Conservation (phyloP, 2,888 invertebrate genomes). For the Carpatolechia fugitivella region DNA sequence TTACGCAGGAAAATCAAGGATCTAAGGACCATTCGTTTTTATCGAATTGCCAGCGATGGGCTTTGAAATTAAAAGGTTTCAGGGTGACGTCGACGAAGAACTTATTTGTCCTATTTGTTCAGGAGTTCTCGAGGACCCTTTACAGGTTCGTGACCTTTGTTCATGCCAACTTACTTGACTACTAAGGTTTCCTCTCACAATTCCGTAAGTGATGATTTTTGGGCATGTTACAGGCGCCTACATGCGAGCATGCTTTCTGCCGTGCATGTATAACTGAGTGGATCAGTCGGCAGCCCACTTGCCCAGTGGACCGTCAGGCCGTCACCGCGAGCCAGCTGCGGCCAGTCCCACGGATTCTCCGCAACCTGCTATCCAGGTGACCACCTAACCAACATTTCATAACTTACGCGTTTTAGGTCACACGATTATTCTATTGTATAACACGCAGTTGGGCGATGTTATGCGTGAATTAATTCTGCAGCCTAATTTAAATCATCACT, state of each 20-base stretch:
- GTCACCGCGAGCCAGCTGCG: conserved; percentile 93
- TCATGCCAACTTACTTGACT: background rate
- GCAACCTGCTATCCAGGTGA: conserved; percentile 92
- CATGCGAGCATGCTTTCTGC: conserved; percentile 98
- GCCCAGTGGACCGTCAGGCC: conserved; percentile 95
- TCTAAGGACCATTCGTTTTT: background rate
- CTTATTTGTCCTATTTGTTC: conserved; percentile 97
- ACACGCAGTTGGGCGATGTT: background rate
- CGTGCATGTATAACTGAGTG: conserved; percentile 96
- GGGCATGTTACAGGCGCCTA: conserved; percentile 85
- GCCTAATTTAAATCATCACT: background rate
- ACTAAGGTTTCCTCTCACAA: conserved; percentile 9
- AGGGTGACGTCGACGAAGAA: conserved; percentile 98
- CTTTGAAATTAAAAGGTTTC: conserved; percentile 95
- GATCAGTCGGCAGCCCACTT: conserved; percentile 95
- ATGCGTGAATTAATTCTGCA: background rate
- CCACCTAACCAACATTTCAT: conserved; percentile 23
- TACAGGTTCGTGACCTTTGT: conserved; percentile 84
- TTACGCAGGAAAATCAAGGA: background rate
- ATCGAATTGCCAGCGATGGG: conserved; percentile 84
- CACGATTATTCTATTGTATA: conserved; percentile 11
- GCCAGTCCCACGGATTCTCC: conserved; percentile 94
- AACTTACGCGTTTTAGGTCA: conserved; percentile 17
- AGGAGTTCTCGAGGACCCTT: conserved; percentile 95
- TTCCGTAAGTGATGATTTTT: conserved; percentile 10